Evolutionary conservation across 2,888 invertebrate species (phyloP).

Genomic region (Amblyteles armatorius): DNA sequence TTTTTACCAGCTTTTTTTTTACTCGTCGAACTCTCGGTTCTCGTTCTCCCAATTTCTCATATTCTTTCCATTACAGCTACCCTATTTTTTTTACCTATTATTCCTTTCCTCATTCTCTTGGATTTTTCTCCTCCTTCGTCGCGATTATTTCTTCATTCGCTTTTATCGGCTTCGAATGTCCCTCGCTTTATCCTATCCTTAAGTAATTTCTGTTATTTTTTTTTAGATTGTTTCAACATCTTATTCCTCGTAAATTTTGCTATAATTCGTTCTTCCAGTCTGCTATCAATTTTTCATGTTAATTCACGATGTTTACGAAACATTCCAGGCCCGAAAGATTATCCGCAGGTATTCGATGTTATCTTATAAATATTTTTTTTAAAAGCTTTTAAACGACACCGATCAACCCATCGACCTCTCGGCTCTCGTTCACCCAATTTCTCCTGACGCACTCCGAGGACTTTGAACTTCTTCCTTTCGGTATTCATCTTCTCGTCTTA

Average conservation of each 20-base stretch:
- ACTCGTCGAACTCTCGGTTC: constrained; percentile 15
- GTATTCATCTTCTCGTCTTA: neutral
- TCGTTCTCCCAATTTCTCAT: constrained; percentile 50
- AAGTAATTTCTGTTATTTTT: constrained; percentile 28
- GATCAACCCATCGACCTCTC: constrained; percentile 13
- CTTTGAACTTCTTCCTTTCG: constrained; percentile 32
- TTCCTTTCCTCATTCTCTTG: neutral
- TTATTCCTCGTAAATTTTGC: neutral
- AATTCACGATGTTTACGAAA: neutral
- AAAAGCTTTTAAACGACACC: neutral
- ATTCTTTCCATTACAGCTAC: neutral
- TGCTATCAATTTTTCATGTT: neutral
- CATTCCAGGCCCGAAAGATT: neutral
- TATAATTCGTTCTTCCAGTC: neutral
- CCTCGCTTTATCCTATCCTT: no score
- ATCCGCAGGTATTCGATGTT: neutral
- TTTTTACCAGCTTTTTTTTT: neutral
- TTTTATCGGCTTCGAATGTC: neutral
- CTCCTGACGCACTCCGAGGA: constrained; percentile 29
- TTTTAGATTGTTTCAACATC: neutral
- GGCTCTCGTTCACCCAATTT: constrained; percentile 47
- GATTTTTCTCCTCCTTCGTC: constrained; percentile 14
- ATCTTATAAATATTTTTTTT: neutral
- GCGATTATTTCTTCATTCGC: constrained; percentile 38
- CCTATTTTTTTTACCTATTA: neutral